Percentiles rank a stretch among this genome's conserved stretches.
phyloP scores from a whole-genome alignment of 2,797 vertebrate species.

The Xenentodon cancila region DNA sequence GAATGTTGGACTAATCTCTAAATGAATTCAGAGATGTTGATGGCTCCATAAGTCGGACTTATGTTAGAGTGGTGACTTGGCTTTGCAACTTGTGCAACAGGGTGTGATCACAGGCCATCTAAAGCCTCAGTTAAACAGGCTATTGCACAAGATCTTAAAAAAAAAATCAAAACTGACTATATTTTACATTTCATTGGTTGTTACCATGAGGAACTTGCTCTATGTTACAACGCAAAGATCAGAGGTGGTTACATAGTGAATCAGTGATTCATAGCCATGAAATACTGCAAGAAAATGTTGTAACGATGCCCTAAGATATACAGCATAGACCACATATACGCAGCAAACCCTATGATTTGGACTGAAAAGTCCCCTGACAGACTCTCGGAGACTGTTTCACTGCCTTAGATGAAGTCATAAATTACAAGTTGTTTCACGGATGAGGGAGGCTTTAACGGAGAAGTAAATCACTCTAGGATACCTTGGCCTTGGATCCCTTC shows the following conservation, averaged over 20 bases:
- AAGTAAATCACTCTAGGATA: conserved; percentile 66
- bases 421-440: conserved; percentile 56
- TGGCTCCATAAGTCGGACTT: conserved; percentile 14
- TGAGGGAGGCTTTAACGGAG: conserved; percentile 36
- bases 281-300: conserved; percentile 1
- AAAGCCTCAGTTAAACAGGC: conserved; percentile 16
- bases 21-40: conserved; percentile 23
- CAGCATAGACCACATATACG: background rate
- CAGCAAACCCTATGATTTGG: conserved; percentile 10
- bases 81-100: conserved; percentile 17
- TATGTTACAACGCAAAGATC: conserved; percentile 6
- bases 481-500: conserved; percentile 64
- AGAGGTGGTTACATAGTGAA: background rate
- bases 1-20: conserved; percentile 9
- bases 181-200: conserved; percentile 16
- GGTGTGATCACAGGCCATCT: conserved; percentile 25
- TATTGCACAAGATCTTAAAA: conserved; percentile 36
- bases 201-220: conserved; percentile 33
- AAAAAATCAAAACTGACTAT: conserved; percentile 13
- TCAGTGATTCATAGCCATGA: background rate
- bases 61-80: conserved; percentile 14
- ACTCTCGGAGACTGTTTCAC: conserved; percentile 24
- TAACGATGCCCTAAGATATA: background rate
- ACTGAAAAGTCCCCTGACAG: conserved; percentile 28
- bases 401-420: conserved; percentile 50